These are phyloP conservation scores for Phoronis australis DNA, from an alignment of 2,888 invertebrate species.

Conservation along the genomic window DNA sequence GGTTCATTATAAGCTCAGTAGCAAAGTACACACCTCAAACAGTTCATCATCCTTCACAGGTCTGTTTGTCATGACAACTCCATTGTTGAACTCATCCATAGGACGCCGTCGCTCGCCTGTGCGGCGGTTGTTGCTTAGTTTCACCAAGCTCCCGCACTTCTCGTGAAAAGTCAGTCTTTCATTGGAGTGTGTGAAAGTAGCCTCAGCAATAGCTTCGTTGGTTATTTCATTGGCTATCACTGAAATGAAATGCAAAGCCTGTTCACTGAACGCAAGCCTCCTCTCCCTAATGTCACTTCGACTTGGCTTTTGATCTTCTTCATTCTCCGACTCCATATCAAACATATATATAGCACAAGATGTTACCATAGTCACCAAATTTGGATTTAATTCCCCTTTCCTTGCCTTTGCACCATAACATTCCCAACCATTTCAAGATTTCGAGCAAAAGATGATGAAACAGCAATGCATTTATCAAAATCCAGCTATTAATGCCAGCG, in stretches of 20 bases:
- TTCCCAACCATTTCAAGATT: too few species aligned
- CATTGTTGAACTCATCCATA: conserved; percentile 52
- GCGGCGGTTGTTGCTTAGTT: conserved; percentile 53
- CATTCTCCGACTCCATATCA: not conserved
- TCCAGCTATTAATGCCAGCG: too few species aligned
- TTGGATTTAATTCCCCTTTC: too few species aligned
- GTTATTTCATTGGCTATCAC: conserved; percentile 43
- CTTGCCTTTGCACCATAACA: too few species aligned
- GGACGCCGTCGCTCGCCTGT: conserved; percentile 47
- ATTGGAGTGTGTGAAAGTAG: conserved; percentile 18
- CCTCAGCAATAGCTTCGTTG: conserved; percentile 23
- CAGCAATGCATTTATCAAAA: too few species aligned
- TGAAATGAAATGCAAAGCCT: too few species aligned
- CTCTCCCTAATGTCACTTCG: conserved; percentile 1
- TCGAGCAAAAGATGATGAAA: too few species aligned
- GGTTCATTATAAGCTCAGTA: too few species aligned
- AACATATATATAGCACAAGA: not conserved
- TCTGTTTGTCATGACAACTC: conserved; percentile 51
- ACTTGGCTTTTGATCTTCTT: too few species aligned
- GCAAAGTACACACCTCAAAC: too few species aligned
- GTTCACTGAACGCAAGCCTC: conserved; percentile 9
- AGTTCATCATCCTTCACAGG: conserved; percentile 47
- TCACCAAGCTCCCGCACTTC: conserved; percentile 80
- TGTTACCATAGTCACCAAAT: too few species aligned
- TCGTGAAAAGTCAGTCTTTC: conserved; percentile 72